Evolutionary conservation across 2,113 vertebrate species (phyloP), one percentile per base, ranked within the genome.

Genomic region (Channa maculata): DNA sequence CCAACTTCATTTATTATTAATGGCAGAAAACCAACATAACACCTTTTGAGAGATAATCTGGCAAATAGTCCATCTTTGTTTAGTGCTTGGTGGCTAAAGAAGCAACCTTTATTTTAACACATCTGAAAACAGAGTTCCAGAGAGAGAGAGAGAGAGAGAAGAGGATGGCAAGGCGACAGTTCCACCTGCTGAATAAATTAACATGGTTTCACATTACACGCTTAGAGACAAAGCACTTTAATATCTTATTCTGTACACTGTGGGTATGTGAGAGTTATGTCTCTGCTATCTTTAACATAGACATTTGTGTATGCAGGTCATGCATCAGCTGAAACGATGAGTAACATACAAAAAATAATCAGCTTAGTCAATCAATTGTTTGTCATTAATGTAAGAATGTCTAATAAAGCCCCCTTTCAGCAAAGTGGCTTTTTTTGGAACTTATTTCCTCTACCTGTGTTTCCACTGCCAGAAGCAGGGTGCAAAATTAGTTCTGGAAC

Each of bases 101-200:
- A 45, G 54, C 57, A 37, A 8, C 4, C 44, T 67, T 68, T 43
- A 57, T 36, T 71, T 24, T n/a, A 77, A 76, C 55, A 49, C 64
- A 57, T 8, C 39, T 74, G 62, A 73, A 48, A 52, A 52, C 36
- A 50, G 60, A 70, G 58, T 45, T 36, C 1, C 39, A 71, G 24
- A 37, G 43, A 60, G 46, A 34, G 55, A 36, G 60, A 69, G 51
- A 37, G 43, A 60, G 46, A 34, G 55, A 36, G 60, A 69, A 46
- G n/a, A 59, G 61, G 39, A 64, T 41, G 50, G 50, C 59, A 72
- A 15, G 39, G 45, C 7, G 57, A 83, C 73, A 36, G 44, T 11
- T 44, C 59, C 66, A 54, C 49, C 78, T 87, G 75, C 78, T 86
- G 85, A 89, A 89, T 89, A 80, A 88, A 82, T 87, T 63, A 88